Evolutionary conservation across 2,888 invertebrate species (phyloP), one percentile per base, ranked within the genome.

Genomic region (Noctua janthina): DNA sequence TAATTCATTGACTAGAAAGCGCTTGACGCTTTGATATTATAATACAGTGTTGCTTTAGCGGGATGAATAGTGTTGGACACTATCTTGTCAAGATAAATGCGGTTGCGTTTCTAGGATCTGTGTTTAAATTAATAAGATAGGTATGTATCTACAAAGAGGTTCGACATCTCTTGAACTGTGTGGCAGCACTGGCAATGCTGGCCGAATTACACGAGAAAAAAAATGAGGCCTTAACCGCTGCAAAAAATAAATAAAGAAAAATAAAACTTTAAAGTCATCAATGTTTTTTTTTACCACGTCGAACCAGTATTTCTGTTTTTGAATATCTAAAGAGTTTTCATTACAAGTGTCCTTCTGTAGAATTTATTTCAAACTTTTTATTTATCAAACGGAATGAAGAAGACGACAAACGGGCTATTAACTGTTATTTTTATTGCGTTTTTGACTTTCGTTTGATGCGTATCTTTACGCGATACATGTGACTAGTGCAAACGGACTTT

Each of bases 1-100:
- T 72, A 68, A 71, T 84, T 72, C 29, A 82, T 68, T 64, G 59
- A 49, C 39, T 85, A 49, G 29, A 49, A 78, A 46, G 35, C 71
- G 20, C 2, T 6, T 29, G 29, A 54, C 5, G 51, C 59, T 67
- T 78, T 67, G 66, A 79, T 64, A 82, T 73, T 43, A 62, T 51
- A 82, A 54, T 74, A 39, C 15, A 29, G 54, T 56, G 59, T 82
- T 78, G n/a, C 51, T 83, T 46, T 29, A 73, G 23, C 43, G 15
- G n/a, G 10, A 66, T 81, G 49, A 71, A 75, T 59, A 69, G 43
- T 66, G 56, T 43, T 54, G 20, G 56, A 69, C 69, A 54, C 46
- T 75, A 85, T 75, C 69, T 0, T 59, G 11, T 23, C 51, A 59
- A 54, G 64, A 39, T 80, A 64, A 39, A 39, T 39, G 39, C 39